These are phyloP conservation scores for Scaptomyza graminum DNA, from an alignment of 1,140 invertebrate genomes.

Conservation along the genomic window DNA sequence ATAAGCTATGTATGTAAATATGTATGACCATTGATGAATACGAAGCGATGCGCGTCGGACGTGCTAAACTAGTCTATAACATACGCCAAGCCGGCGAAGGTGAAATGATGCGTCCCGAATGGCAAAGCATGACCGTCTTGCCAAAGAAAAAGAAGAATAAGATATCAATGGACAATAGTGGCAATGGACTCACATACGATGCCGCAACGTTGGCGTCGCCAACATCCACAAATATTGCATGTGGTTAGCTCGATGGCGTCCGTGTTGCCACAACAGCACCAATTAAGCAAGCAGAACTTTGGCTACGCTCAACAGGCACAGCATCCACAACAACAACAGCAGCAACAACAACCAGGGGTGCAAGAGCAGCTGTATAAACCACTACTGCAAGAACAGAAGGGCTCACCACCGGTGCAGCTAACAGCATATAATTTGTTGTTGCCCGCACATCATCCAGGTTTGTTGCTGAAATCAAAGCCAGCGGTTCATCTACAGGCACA, in stretches of 20 bases:
- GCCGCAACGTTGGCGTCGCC: constrained; percentile 92
- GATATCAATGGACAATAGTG: background rate
- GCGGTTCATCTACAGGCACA: constrained; percentile 65
- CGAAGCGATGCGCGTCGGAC: constrained; percentile 89
- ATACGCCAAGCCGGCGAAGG: constrained; percentile 95
- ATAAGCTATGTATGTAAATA: too few relatives aligned
- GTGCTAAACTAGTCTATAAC: constrained; percentile 92
- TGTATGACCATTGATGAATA: constrained; percentile 94
- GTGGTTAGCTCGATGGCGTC: constrained; percentile 78
- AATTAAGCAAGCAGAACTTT: constrained; percentile 56
- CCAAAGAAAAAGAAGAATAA: constrained; percentile 27
- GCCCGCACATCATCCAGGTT: constrained; percentile 57
- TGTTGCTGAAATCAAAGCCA: constrained; percentile 71
- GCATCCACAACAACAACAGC: constrained; percentile 46
- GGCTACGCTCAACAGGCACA: constrained; percentile 50
- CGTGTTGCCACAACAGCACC: constrained; percentile 55
- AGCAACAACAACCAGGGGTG: constrained; percentile 17
- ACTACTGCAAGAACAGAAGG: constrained; percentile 53
- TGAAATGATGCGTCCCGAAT: constrained; percentile 90
- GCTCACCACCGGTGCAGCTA: constrained; percentile 43
- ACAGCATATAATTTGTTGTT: constrained; percentile 53
- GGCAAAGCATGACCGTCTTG: constrained; percentile 90
- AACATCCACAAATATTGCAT: constrained; percentile 83
- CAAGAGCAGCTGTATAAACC: constrained; percentile 60
- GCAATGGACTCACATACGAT: constrained; percentile 87